A percentile compares a stretch with the other conserved stretches of the same genome.
phyloP scores from a whole-genome alignment of 2,888 invertebrate species.

The Caenorhabditis sp. region DNA sequence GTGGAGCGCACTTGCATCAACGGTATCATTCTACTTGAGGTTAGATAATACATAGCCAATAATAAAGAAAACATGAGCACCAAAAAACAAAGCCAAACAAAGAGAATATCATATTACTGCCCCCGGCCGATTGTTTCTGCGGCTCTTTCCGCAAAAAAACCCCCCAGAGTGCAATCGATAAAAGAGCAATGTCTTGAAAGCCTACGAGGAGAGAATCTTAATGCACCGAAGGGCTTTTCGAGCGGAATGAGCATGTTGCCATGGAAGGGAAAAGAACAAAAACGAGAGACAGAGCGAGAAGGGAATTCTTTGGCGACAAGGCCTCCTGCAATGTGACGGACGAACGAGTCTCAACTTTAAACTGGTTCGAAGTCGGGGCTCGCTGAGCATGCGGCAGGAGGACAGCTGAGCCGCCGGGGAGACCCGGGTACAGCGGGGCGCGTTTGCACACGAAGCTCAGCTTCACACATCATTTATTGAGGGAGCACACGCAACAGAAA shows the following conservation, averaged over 20 bases:
- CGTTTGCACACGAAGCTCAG: conserved; percentile 13
- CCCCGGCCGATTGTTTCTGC: not conserved
- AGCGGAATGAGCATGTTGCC: not conserved
- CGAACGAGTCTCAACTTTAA: conserved; percentile 36
- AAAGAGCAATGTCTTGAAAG: not conserved
- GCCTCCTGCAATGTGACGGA: not conserved
- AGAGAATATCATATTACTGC: conserved; percentile 1
- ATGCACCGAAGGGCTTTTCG: not conserved
- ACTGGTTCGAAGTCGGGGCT: conserved; percentile 38
- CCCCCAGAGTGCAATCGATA: conserved; percentile 14
- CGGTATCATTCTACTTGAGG: no score
- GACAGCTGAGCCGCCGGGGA: conserved; percentile 8
- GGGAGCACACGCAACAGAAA: conserved; percentile 8
- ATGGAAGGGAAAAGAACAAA: not conserved
- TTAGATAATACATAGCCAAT: no score
- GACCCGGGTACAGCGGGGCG: conserved; percentile 25
- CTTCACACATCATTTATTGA: conserved; percentile 21
- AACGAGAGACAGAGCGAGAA: not conserved
- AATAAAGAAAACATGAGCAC: no score
- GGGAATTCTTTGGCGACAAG: not conserved
- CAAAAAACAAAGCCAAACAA: conserved; percentile 1
- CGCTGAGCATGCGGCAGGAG: conserved; percentile 37
- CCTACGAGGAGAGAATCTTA: not conserved
- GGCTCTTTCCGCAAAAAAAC: no score
- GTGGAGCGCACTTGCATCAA: no score